Conservation (phyloP, 2,797 vertebrate species). For the Tachyglossus aculeatus region DNA sequence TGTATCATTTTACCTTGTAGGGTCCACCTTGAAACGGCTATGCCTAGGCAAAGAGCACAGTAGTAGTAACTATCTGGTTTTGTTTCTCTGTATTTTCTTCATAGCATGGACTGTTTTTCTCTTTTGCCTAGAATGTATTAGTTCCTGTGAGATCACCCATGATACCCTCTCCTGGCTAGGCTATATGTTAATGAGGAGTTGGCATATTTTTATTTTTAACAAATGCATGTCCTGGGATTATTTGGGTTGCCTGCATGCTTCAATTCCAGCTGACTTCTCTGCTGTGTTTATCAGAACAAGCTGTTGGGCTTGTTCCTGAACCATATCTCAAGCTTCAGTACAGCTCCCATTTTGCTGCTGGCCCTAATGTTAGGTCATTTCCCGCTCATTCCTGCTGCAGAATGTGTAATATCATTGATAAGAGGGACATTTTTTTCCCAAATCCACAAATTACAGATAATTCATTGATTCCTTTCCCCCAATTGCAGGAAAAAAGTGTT, state of each 20-base stretch:
- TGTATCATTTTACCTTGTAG: conserved; percentile 92
- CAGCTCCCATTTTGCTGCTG: conserved; percentile 55
- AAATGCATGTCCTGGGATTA: conserved; percentile 57
- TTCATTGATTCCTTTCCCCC: conserved; percentile 61
- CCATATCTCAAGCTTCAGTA: conserved; percentile 46
- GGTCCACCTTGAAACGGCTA: conserved; percentile 97
- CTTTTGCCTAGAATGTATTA: conserved; percentile 65
- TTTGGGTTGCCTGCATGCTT: conserved; percentile 60
- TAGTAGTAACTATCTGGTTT: conserved; percentile 95
- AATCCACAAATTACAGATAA: background rate
- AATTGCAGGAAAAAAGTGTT: conserved; percentile 35
- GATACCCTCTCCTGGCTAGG: conserved; percentile 29
- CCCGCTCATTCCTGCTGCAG: conserved; percentile 23
- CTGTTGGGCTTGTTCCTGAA: conserved; percentile 32
- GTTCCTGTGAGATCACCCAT: conserved; percentile 51
- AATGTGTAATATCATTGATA: conserved; percentile 3
- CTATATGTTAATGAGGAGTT: conserved; percentile 8
- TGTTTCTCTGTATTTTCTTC: conserved; percentile 79
- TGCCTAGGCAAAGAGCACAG: conserved; percentile 99
- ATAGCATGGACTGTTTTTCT: conserved; percentile 79
- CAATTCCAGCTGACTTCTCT: background rate
- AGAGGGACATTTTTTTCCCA: conserved; percentile 10
- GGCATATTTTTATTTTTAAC: conserved; percentile 11
- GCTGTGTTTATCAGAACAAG: conserved; percentile 2
- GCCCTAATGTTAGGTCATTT: conserved; percentile 37